Evolutionary conservation across 2,888 invertebrate species (phyloP), one percentile per base, ranked within the genome.

Genomic region (Lordiphosa fenestrarum): DNA sequence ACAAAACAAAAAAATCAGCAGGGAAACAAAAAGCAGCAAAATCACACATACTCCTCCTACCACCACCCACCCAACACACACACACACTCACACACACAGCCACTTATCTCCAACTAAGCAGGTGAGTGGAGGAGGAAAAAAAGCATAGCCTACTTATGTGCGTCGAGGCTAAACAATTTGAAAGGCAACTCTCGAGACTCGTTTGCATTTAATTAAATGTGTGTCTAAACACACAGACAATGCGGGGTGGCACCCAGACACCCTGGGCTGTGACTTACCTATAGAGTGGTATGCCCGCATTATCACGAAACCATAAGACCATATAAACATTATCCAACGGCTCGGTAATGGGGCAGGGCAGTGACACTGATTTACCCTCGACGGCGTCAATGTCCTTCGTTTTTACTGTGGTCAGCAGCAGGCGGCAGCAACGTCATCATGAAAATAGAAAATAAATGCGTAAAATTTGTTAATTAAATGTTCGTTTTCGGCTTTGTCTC

Each of bases 271-370:
- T 15, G 21, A 80, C 85, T 83, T 62, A 96, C 96, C 96, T 96
- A 92, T 96, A 96, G 51, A 96, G 91, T 13, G 96, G 96, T 84
- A 95, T 94, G 50, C 95, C 96, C 52, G 94, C 94, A 83, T 95
- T 95, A 85, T 96, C 95, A 83, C 94, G 93, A 91, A 96, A 96
- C 96, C 96, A 96, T 90, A 96, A 94, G 66, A 96, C 96, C 95
- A 96, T 96, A 91, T 95, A 95, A 73, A 96, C 95, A 89, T 94
- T 95, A 90, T 96, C 96, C 89, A 95, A 93, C 36, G 94, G 94
- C 44, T 95, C 94, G 66, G 93, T 93, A 64, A 96, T 94, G 90
- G 96, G 95, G 89, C 96, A 97, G 35, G 96, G 95, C 87, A 96
- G 92, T 90, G 94, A 95, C 61, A 96, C 95, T 88, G 94, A 94